Base-by-base conservation (phyloP, 2,888 invertebrate species). In the Malachius bipustulatus region DNA sequence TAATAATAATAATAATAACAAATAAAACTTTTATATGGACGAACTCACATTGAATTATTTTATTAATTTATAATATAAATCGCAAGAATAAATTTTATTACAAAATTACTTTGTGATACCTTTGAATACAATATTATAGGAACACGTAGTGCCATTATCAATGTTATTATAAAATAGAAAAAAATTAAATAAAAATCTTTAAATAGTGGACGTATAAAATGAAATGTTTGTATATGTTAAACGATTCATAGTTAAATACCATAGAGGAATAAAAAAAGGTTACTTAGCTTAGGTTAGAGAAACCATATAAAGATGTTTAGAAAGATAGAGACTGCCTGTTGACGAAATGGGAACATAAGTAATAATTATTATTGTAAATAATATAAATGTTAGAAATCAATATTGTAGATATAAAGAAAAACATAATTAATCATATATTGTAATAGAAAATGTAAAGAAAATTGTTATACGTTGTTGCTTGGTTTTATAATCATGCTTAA, bases 401-500 rank as follows among this genome's bases (percentile, higher is more conserved):
- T n/a, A n/a, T n/a, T n/a, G n/a, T n/a, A n/a, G n/a, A n/a, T n/a
- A n/a, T n/a, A n/a, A n/a, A 36, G 26, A 35, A 40, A 30, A 28
- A 32, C 28, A 34, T 30, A 36, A 43, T 38, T 40, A 39, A 43
- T 47, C 41, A 46, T 43, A 44, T 45, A 40, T 42, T 47, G 47
- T 46, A 46, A 48, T 46, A 45, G 53, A 45, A 43, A 45, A 40
- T 48, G n/a, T n/a, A n/a, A n/a, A 43, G 37, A 44, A 42, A 44
- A 43, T 47, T 48, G 48, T 49, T 50, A 46, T 45, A 54, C 54
- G 42, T 60, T 64, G 62, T 63, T 64, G 63, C 63, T 63, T 63
- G 56, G 59, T 64, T 64, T 64, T 63, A 56, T 64, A 64, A 64
- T 61, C 55, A 55, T 60, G 61, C 61, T 63, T 60, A 54, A 57